Evolutionary conservation across 1,140 invertebrate genomes (phyloP), one percentile per base, ranked within the genome.

Genomic region (Gryon sp.): DNA sequence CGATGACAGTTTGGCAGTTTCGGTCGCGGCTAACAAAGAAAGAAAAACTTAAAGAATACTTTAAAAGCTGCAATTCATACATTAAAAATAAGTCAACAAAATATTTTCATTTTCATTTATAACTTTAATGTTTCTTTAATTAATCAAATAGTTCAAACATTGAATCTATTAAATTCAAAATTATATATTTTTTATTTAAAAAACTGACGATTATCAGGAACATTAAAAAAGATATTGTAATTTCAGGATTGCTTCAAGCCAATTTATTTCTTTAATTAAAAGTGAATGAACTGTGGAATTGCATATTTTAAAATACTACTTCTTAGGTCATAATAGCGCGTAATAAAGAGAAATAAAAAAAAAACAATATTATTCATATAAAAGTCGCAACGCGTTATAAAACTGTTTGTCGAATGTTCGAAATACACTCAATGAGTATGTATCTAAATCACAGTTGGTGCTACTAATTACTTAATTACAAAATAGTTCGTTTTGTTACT

Each of bases 371-470:
- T 9, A 43, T 45, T 38, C 26, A 45, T 40, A 55, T 12, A 45
- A 45, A 15, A 11, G 4, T 36, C 15, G 26, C 41, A 38, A 55
- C 45, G 26, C 28, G 12, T 26, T 19, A 60, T 12, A 69, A 52
- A 60, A 52, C 60, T 60, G 46, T 52, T 70, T 26, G 26, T 52
- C 22, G 48, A 55, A 68, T 59, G 62, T 36, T 80, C 55, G 69
- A 79, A 85, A 78, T 65, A 63, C 79, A 82, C 77, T 84, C 82
- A 65, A 85, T 85, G 84, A 84, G 82, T 88, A 88, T 84, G 86
- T 87, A 88, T 80, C 87, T 89, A 89, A 88, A 89, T 89, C 87
- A 89, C 87, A 89, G 87, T 83, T 88, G 85, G 81, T 88, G 86
- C 87, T 89, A 88, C 85, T 88, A 87, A 85, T 87, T 87, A 87